A percentile compares a stretch with the other conserved stretches of the same genome.
These are phyloP conservation scores for Scolopax mira DNA, from an alignment of 2,113 vertebrate genomes.

Conservation along the genomic window DNA sequence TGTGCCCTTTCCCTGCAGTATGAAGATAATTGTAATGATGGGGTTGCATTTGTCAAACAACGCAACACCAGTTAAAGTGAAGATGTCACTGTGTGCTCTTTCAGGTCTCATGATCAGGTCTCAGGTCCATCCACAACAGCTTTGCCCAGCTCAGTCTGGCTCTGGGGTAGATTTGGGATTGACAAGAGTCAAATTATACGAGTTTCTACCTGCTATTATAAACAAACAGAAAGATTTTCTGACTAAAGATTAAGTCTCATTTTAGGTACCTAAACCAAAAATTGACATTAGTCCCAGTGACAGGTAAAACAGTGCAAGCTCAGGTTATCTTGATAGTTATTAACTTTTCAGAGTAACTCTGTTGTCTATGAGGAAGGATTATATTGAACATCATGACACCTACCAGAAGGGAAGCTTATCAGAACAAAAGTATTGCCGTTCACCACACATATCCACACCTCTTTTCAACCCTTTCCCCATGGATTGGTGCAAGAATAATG, in stretches of 20 bases:
- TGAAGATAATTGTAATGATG: not conserved
- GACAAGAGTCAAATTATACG: not conserved
- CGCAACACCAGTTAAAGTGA: not conserved
- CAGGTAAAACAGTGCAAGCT: not conserved
- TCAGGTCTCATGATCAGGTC: not conserved
- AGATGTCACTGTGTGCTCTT: not conserved
- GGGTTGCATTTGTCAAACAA: not conserved
- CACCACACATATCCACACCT: not conserved
- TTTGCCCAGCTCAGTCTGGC: not conserved
- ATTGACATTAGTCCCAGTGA: not conserved
- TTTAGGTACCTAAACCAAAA: not conserved
- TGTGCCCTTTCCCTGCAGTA: not conserved
- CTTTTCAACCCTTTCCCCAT: not conserved
- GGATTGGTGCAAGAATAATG: not conserved
- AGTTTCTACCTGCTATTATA: not conserved
- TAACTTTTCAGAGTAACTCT: not conserved
- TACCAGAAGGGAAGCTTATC: not conserved
- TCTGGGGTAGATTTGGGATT: not conserved
- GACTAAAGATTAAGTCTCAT: not conserved
- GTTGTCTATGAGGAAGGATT: not conserved
- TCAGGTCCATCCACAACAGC: not conserved
- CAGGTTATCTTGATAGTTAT: not conserved
- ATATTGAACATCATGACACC: not conserved
- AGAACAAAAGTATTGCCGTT: not conserved
- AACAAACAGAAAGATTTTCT: not conserved